phyloP scores from a whole-genome alignment of 1,140 invertebrate genomes.

The Anastatus disparis region DNA sequence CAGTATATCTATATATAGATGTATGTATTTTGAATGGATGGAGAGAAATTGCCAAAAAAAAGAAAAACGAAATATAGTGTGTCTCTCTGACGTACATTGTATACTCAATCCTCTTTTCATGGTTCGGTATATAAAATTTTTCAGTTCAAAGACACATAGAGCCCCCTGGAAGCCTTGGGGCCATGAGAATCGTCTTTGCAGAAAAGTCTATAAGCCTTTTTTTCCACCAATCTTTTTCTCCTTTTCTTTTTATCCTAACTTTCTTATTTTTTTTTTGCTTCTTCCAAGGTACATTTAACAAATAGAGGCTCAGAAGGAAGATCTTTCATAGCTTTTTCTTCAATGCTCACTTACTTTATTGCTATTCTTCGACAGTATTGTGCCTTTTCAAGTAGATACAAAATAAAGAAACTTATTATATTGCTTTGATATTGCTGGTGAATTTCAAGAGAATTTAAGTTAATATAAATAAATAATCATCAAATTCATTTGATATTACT shows the following conservation, averaged over 20 bases:
- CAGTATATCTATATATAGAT: too few species aligned
- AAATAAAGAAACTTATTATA: too few species aligned
- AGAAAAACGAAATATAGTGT: background rate
- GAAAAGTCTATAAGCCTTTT: too few species aligned
- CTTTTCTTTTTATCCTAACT: too few species aligned
- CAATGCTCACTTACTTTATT: too few species aligned
- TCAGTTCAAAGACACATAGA: background rate
- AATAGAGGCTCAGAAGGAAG: background rate
- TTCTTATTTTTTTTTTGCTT: background rate
- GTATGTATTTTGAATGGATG: too few species aligned
- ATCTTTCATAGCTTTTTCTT: background rate
- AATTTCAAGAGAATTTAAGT: too few species aligned
- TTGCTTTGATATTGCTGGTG: too few species aligned
- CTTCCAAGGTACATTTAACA: background rate
- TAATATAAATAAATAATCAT: too few species aligned
- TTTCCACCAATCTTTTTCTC: background rate
- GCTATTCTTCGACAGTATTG: too few species aligned
- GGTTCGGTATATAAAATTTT: conserved; percentile 3
- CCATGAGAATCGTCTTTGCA: conserved; percentile 2
- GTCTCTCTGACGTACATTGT: background rate
- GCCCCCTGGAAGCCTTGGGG: background rate
- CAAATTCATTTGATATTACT: too few species aligned
- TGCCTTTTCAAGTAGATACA: too few species aligned
- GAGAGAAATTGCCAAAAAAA: background rate
- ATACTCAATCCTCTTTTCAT: background rate